A percentile compares a stretch with the other conserved stretches of the same genome.
phyloP scores from a whole-genome alignment of 2,888 invertebrate species.

The Rhagium mordax region DNA sequence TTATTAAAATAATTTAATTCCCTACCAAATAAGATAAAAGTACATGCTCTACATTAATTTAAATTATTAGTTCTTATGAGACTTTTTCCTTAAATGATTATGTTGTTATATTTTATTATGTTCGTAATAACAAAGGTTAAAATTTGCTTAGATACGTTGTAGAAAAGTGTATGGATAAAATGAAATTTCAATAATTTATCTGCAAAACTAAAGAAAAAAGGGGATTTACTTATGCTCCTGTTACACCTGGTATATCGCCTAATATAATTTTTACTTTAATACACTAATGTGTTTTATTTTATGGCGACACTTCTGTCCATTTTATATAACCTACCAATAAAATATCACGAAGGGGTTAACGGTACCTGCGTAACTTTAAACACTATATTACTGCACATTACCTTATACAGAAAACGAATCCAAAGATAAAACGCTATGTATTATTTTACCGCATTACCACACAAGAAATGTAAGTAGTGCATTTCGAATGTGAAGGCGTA shows the following conservation, averaged over 20 bases:
- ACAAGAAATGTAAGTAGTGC: background rate
- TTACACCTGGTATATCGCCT: too few relatives aligned
- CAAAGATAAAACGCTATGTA: slow-evolving; percentile 5
- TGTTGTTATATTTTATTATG: too few relatives aligned
- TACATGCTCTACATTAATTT: too few relatives aligned
- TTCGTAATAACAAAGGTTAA: too few relatives aligned
- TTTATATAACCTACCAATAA: slow-evolving; percentile 30
- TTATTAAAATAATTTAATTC: background rate
- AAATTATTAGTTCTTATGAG: too few relatives aligned
- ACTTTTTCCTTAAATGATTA: too few relatives aligned
- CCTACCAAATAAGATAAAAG: background rate
- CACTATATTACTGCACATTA: background rate
- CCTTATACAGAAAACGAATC: slow-evolving; percentile 2
- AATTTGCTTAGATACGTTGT: too few relatives aligned
- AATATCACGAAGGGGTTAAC: slow-evolving; percentile 22
- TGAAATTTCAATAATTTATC: too few relatives aligned
- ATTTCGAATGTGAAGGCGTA: background rate
- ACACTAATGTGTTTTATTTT: slow-evolving; percentile 19
- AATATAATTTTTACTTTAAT: slow-evolving; percentile 15
- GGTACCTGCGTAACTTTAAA: slow-evolving; percentile 24
- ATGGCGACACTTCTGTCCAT: slow-evolving; percentile 29
- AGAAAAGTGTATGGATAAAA: too few relatives aligned
- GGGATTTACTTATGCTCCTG: too few relatives aligned
- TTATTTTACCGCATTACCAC: background rate
- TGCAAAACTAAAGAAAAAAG: too few relatives aligned